phyloP scores from a whole-genome alignment of 2,113 vertebrate species.

The Erythrolamprus reginae region DNA sequence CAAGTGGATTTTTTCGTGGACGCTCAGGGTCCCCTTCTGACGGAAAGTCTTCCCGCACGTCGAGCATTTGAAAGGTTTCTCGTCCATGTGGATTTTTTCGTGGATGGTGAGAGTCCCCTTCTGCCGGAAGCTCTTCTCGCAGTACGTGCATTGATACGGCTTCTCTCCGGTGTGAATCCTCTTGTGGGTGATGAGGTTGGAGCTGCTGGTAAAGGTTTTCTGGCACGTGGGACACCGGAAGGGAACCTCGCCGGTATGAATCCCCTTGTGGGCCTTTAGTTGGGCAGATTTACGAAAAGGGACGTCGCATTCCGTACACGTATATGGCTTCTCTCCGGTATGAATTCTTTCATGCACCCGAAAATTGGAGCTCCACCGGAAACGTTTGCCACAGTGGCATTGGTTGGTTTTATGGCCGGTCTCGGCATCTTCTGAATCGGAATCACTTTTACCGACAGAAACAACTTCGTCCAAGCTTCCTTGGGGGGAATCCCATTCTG shows the following conservation, averaged over 20 bases:
- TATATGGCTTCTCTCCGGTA: neutral
- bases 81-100: conserved; percentile 44
- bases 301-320: conserved; percentile 29
- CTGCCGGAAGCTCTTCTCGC: conserved; percentile 43
- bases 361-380: neutral
- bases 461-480: neutral
- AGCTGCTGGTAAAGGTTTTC: neutral
- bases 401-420: neutral
- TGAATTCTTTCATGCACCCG: neutral
- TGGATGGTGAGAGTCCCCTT: conserved; percentile 38
- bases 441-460: neutral
- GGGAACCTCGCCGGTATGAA: conserved; percentile 22
- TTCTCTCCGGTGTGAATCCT: conserved; percentile 30
- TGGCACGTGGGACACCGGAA: neutral
- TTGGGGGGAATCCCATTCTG: neutral
- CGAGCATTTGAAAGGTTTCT: conserved; percentile 43
- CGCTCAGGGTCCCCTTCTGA: neutral
- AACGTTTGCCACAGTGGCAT: conserved; percentile 1
- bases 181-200: conserved; percentile 28
- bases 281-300: conserved; percentile 3
- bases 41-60: conserved; percentile 39
- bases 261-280: conserved; percentile 5
- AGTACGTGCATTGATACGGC: conserved; percentile 18
- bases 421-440: neutral
- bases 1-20: neutral